Conservation (phyloP, 2,797 vertebrate species). For the Myotis findleyi region DNA sequence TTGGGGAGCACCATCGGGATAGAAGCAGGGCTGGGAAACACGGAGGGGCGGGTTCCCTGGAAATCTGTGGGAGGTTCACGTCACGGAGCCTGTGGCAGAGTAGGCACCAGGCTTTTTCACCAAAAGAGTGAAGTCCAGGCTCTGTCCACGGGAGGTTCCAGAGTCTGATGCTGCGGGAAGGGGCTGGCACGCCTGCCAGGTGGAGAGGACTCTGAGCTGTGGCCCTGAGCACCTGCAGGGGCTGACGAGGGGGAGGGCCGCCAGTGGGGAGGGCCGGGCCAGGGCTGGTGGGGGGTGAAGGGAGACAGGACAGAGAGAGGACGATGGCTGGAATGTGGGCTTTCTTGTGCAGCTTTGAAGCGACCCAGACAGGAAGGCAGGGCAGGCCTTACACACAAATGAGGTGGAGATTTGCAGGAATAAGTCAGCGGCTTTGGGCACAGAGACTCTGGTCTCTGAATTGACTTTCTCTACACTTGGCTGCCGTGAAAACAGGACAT, state of each 20-base stretch:
- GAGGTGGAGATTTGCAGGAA: neutral
- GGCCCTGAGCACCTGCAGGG: neutral
- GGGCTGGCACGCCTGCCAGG: fast-evolving
- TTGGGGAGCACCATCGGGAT: neutral
- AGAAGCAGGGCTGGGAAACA: neutral
- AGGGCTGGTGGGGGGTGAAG: neutral
- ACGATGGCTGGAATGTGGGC: fast-evolving
- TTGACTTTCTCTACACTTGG: fast-evolving
- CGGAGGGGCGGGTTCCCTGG: neutral
- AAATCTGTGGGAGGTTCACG: neutral
- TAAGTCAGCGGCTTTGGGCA: fast-evolving
- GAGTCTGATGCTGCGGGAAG: fast-evolving
- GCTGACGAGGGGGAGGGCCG: too few species aligned
- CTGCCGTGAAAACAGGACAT: neutral
- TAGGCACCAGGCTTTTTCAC: neutral
- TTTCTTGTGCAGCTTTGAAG: neutral
- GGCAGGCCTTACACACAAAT: neutral
- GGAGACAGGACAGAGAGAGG: neutral
- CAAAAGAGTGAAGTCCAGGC: fast-evolving
- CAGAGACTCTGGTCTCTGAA: neutral
- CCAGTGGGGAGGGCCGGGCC: neutral
- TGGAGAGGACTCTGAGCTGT: neutral
- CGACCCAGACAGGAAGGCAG: neutral
- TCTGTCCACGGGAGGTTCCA: fast-evolving
- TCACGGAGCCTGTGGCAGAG: neutral